phyloP scores from a whole-genome alignment of 2,888 invertebrate genomes.

The Nezara viridula region DNA sequence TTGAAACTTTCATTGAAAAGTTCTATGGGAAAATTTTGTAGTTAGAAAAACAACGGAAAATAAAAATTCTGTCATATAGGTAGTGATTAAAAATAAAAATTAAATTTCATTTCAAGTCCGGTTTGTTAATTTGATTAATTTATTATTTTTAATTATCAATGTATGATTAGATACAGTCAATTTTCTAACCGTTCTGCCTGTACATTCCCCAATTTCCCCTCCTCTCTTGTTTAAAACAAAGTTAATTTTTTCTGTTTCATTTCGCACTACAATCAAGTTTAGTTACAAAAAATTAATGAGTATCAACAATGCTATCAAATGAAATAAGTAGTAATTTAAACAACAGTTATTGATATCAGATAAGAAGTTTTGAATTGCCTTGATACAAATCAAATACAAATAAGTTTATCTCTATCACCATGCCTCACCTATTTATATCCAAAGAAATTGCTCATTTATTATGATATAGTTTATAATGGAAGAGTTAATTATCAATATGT shows the following conservation, averaged over 20 bases:
- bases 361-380: conserved; percentile 40
- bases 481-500: neutral
- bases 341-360: neutral
- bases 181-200: neutral
- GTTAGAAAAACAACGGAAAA: too few species aligned
- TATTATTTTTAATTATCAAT: neutral
- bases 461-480: neutral
- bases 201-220: neutral
- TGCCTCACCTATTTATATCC: conserved; percentile 23
- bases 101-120: neutral
- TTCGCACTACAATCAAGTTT: neutral
- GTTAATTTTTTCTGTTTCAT: neutral
- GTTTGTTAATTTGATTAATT: neutral
- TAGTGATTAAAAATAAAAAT: too few species aligned
- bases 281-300: neutral
- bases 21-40: too few species aligned
- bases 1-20: too few species aligned
- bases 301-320: neutral
- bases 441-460: neutral
- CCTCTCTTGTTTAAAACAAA: neutral
- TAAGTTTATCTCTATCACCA: conserved; percentile 31
- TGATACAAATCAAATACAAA: conserved; percentile 24
- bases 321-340: neutral
- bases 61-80: too few species aligned
- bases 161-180: neutral